phyloP scores from a whole-genome alignment of 2,797 vertebrate genomes.

The Poeciliopsis turneri region DNA sequence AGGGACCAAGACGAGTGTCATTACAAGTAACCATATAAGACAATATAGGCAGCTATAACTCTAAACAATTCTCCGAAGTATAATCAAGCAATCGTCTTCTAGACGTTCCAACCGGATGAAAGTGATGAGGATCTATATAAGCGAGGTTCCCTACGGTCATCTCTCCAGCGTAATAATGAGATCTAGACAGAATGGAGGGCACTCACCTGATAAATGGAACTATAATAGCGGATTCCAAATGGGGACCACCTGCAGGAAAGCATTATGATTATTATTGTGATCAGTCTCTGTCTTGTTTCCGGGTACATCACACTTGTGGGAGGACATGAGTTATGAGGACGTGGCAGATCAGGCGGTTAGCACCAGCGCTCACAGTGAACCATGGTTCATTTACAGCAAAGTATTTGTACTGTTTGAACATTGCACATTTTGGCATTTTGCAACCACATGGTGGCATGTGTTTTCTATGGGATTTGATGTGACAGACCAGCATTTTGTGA shows the following conservation, averaged over 20 bases:
- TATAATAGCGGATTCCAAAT: slow-evolving; percentile 71
- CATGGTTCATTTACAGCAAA: slow-evolving; percentile 33
- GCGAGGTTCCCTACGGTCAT: slow-evolving; percentile 39
- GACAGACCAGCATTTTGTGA: neutral
- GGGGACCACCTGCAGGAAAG: slow-evolving; percentile 72
- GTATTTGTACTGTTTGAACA: neutral
- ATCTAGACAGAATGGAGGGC: slow-evolving; percentile 60
- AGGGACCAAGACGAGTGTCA: slow-evolving; percentile 16
- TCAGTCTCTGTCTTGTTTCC: slow-evolving; percentile 74
- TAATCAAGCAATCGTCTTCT: slow-evolving; percentile 56
- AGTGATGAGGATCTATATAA: slow-evolving; percentile 48
- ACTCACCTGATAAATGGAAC: slow-evolving; percentile 75
- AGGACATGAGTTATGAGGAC: slow-evolving; percentile 73
- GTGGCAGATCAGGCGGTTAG: slow-evolving; percentile 53
- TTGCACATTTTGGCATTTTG: neutral
- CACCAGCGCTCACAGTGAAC: slow-evolving; percentile 42
- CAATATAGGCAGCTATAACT: slow-evolving; percentile 37
- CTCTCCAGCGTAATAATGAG: slow-evolving; percentile 59
- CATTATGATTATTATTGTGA: slow-evolving; percentile 73
- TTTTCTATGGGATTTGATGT: neutral
- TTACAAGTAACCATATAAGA: slow-evolving; percentile 9
- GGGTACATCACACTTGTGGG: slow-evolving; percentile 61
- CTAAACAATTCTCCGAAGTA: slow-evolving; percentile 49
- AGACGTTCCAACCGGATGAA: slow-evolving; percentile 55
- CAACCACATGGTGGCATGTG: neutral